A percentile compares a stretch with the other conserved stretches of the same genome.
Evolutionary conservation across 1,140 invertebrate species (phyloP).

Genomic region (Microplitis mediator): DNA sequence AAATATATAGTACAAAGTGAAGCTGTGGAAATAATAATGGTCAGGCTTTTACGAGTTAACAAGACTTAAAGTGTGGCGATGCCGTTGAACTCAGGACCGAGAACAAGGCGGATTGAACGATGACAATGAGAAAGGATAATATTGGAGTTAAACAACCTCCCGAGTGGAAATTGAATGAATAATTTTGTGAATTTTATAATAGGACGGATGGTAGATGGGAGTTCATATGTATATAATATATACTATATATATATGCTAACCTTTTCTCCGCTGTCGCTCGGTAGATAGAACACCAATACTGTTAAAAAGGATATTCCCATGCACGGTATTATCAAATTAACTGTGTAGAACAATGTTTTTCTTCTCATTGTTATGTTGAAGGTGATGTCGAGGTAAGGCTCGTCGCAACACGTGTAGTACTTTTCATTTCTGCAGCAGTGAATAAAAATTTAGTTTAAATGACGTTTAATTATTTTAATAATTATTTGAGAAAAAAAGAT

Average conservation of each 20-base stretch:
- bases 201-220: too few relatives aligned
- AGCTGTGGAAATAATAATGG: too few relatives aligned
- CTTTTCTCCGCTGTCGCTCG: slow-evolving; percentile 99
- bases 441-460: neutral
- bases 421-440: slow-evolving; percentile 80
- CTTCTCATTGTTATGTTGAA: slow-evolving; percentile 98
- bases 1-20: too few relatives aligned
- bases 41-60: too few relatives aligned
- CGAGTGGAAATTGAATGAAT: too few relatives aligned
- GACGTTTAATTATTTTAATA: neutral
- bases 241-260: slow-evolving; percentile 64
- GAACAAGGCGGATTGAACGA: too few relatives aligned
- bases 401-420: slow-evolving; percentile 96
- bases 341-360: slow-evolving; percentile 97
- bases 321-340: slow-evolving; percentile 96
- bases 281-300: slow-evolving; percentile 97
- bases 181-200: too few relatives aligned
- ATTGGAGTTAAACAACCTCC: too few relatives aligned
- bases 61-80: too few relatives aligned
- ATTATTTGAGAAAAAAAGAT: neutral
- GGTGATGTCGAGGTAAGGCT: slow-evolving; percentile 96
- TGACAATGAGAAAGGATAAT: too few relatives aligned
- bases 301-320: slow-evolving; percentile 99
- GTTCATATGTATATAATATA: too few relatives aligned
- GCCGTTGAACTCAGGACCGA: too few relatives aligned